Evolutionary conservation across 2,888 invertebrate species (phyloP), one percentile per base, ranked within the genome.

Genomic region (Dolichomitus sp.): DNA sequence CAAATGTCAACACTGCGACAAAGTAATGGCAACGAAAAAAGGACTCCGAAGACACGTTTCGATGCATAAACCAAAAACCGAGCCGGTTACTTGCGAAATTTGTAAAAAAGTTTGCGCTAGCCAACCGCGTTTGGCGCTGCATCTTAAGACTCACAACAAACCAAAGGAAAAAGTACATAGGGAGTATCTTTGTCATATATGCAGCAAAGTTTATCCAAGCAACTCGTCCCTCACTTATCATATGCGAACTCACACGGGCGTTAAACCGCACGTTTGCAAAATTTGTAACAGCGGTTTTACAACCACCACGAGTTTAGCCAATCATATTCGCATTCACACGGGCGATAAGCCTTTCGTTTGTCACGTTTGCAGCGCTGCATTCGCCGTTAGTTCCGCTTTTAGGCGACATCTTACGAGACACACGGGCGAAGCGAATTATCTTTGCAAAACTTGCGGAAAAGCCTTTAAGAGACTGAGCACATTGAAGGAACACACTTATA

Each of bases 121-220:
- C 81, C 92, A 91, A 70, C 93, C 93, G 2, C 90, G 93, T 48
- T 89, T 93, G 0, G 88, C 89, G 30, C 87, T 93, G 5, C 93
- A 93, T 86, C 92, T 92, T 65, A 92, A 91, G 59, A 93, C 93
- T 17, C 93, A 93, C 81, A 90, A 89, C 69, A 93, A 93, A 70
- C 93, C 93, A 6, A 93, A 93, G 77, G 93, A 93, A 70, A 91
- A 93, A 69, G 90, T 92, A 11, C 93, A 93, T 19, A 88, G 93
- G 17, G 93, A 93, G 80, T 93, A 93, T 74, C 86, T 93, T 2
- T 93, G 93, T 84, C 93, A 93, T 75, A 93, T 93, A 19, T 93
- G 93, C 84, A 93, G 93, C 83, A 93, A 93, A 85, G 93, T 93
- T 3, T 93, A 93, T 68, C 93, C 93, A 7, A 93, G 93, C 79